phyloP scores from a whole-genome alignment of 2,797 vertebrate genomes.

The Todus mexicanus region DNA sequence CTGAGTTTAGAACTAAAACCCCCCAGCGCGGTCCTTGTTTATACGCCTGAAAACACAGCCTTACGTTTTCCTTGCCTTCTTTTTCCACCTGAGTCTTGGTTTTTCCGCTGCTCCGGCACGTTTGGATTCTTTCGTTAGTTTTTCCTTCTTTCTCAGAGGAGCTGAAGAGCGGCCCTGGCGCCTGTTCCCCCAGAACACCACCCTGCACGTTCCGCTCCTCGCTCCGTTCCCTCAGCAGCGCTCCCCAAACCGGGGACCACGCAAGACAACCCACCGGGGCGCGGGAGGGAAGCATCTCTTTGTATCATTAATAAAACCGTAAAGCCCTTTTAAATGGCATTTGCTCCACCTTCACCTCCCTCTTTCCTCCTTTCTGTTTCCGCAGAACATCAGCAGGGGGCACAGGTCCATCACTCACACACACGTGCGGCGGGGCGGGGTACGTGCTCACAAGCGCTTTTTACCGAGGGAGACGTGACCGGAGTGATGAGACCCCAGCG shows the following conservation, averaged over 20 bases:
- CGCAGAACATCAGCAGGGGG: neutral
- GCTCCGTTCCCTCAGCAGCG: neutral
- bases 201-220: accelerated
- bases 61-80: too few relatives aligned
- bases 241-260: neutral
- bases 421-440: too few relatives aligned
- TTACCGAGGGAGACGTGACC: accelerated
- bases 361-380: neutral
- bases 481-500: neutral
- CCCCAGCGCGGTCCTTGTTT: too few relatives aligned
- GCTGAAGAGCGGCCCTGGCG: neutral
- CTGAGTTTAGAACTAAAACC: too few relatives aligned
- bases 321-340: neutral
- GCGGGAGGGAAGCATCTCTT: neutral
- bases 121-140: neutral
- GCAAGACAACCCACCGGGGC: neutral
- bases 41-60: neutral
- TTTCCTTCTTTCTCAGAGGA: neutral
- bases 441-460: accelerated
- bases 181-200: neutral
- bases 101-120: neutral
- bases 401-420: accelerated
- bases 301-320: neutral
- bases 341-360: too few relatives aligned
- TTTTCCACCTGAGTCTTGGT: neutral